A percentile compares a stretch with the other conserved stretches of the same genome.
Evolutionary conservation across 1,140 invertebrate genomes (phyloP).

Genomic region (Gryon sp.): DNA sequence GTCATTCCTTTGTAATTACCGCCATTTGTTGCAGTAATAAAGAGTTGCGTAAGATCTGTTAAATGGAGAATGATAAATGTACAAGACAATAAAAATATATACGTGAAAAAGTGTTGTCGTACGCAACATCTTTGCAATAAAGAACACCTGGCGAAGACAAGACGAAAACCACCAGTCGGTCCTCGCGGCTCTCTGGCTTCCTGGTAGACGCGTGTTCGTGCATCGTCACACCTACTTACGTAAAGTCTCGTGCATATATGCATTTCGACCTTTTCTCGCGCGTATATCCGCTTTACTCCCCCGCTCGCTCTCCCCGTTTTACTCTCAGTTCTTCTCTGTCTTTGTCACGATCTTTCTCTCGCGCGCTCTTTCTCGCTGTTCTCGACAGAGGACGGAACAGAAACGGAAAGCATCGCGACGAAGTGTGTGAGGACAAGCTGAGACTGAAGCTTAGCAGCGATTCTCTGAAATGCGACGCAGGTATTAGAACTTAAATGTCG

Average conservation of each 20-base stretch:
- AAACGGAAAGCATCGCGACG: constrained; percentile 37
- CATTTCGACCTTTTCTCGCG: constrained; percentile 57
- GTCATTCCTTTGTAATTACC: too few relatives aligned
- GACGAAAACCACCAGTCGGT: constrained; percentile 49
- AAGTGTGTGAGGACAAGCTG: constrained; percentile 69
- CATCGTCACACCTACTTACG: constrained; percentile 80
- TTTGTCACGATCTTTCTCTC: too few relatives aligned
- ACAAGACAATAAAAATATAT: too few relatives aligned
- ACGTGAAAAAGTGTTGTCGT: constrained; percentile 23
- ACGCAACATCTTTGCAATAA: constrained; percentile 68
- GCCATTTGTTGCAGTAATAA: too few relatives aligned
- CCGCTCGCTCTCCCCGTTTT: constrained; percentile 7
- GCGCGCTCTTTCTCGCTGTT: too few relatives aligned
- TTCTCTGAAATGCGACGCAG: constrained; percentile 52
- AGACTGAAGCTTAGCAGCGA: constrained; percentile 67
- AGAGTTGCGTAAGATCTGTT: too few relatives aligned
- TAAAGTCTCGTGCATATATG: constrained; percentile 68
- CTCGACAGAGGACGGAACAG: background rate
- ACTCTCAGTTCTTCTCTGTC: too few relatives aligned
- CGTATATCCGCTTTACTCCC: constrained; percentile 47
- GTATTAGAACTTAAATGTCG: constrained; percentile 64
- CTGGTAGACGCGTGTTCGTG: constrained; percentile 78
- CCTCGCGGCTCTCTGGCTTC: constrained; percentile 66
- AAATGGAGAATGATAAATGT: too few relatives aligned
- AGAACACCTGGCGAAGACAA: constrained; percentile 72